Percentiles rank a stretch among this genome's conserved stretches.
phyloP scores from a whole-genome alignment of 2,797 vertebrate genomes.

The Eulemur rubriventer region DNA sequence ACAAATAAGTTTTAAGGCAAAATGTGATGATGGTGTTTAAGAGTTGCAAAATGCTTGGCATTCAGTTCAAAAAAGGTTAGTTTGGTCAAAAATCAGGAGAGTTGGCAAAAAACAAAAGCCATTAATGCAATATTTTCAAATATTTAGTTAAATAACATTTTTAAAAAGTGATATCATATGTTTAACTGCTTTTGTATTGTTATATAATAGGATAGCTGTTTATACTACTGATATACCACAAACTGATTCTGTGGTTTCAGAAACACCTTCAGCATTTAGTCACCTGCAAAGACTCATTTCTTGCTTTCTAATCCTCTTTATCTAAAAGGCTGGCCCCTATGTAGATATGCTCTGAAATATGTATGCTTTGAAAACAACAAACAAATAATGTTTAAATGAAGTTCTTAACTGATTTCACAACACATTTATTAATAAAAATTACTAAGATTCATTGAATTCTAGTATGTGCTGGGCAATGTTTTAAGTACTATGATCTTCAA shows the following conservation, averaged over 20 bases:
- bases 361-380: not conserved
- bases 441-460: not conserved
- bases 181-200: slow-evolving; percentile 37
- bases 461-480: not conserved
- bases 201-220: not conserved
- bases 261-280: slow-evolving; percentile 44
- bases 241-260: slow-evolving; percentile 7
- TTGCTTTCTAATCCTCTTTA: slow-evolving; percentile 22
- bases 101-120: not conserved
- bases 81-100: not conserved
- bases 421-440: slow-evolving; percentile 22
- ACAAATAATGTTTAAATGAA: not conserved
- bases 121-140: slow-evolving; percentile 2
- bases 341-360: not conserved
- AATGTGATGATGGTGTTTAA: slow-evolving; percentile 10
- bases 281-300: not conserved
- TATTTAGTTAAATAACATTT: not conserved
- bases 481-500: slow-evolving; percentile 10
- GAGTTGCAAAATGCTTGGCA: not conserved
- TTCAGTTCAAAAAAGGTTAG: not conserved
- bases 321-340: not conserved
- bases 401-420: not conserved
- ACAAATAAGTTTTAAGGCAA: slow-evolving; percentile 15
- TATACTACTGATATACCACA: not conserved
- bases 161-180: not conserved